phyloP scores from a whole-genome alignment of 1,140 invertebrate species.

The Papilio aristodemus region DNA sequence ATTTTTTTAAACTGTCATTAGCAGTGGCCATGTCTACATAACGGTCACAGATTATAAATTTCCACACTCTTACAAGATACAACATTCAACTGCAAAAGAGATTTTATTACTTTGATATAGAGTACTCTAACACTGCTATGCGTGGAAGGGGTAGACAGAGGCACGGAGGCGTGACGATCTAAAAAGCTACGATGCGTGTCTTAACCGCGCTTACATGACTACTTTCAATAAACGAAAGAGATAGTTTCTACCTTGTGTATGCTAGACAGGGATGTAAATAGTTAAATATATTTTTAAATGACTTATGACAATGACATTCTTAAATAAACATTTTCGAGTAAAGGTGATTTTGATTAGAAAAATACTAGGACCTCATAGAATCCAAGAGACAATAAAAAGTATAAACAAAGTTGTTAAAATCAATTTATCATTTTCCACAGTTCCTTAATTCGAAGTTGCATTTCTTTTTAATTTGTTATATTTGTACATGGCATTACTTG shows the following conservation, averaged over 20 bases:
- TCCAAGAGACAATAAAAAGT: neutral
- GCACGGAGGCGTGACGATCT: slow-evolving; percentile 48
- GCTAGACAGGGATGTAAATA: slow-evolving; percentile 18
- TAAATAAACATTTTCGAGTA: neutral
- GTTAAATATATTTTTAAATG: neutral
- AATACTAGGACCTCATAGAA: neutral
- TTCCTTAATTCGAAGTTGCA: too few species aligned
- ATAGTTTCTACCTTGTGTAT: slow-evolving; percentile 18
- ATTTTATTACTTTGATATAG: neutral
- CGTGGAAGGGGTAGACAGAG: slow-evolving; percentile 7
- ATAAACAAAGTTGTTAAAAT: too few species aligned
- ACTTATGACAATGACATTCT: too few species aligned
- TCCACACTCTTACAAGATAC: neutral
- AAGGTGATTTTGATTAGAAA: neutral
- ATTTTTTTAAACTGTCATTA: neutral
- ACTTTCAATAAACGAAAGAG: slow-evolving; percentile 33
- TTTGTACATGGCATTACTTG: neutral
- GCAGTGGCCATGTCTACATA: neutral
- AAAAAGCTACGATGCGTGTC: slow-evolving; percentile 57
- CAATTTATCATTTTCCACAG: too few species aligned
- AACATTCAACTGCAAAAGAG: neutral
- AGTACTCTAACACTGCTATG: neutral
- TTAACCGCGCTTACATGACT: slow-evolving; percentile 29
- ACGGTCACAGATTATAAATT: neutral
- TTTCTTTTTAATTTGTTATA: neutral